Evolutionary conservation across 2,888 invertebrate genomes (phyloP).

Genomic region (Hydriomena furcata): DNA sequence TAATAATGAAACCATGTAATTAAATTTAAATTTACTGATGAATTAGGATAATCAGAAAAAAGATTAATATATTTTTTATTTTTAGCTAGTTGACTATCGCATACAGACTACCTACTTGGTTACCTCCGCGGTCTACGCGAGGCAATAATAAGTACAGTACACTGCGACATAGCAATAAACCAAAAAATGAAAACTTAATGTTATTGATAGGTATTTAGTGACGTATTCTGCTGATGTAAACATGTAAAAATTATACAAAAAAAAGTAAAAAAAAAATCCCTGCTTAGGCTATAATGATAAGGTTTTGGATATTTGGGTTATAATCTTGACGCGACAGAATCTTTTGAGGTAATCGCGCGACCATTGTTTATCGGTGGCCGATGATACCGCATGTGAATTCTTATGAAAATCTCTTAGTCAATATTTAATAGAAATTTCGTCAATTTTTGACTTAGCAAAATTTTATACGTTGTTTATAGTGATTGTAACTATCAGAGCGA

Average conservation of each 20-base stretch:
- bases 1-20: slow-evolving; percentile 77
- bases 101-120: slow-evolving; percentile 68
- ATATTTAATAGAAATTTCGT: slow-evolving; percentile 79
- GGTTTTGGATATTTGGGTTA: slow-evolving; percentile 75
- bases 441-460: slow-evolving; percentile 83
- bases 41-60: slow-evolving; percentile 75
- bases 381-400: slow-evolving; percentile 77
- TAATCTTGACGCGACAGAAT: slow-evolving; percentile 69
- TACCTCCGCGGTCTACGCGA: slow-evolving; percentile 54
- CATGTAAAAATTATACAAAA: slow-evolving; percentile 74
- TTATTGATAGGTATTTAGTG: slow-evolving; percentile 78
- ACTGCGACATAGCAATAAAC: slow-evolving; percentile 81
- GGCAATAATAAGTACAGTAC: slow-evolving; percentile 58
- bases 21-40: slow-evolving; percentile 69
- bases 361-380: slow-evolving; percentile 50
- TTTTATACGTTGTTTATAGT: slow-evolving; percentile 82
- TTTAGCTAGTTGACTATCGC: slow-evolving; percentile 82
- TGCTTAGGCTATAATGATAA: slow-evolving; percentile 79
- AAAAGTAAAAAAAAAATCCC: slow-evolving; percentile 72
- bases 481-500: slow-evolving; percentile 68
- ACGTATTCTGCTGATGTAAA: slow-evolving; percentile 81
- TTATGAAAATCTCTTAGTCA: slow-evolving; percentile 83
- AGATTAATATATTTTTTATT: slow-evolving; percentile 83
- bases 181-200: slow-evolving; percentile 81
- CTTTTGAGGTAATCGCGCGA: slow-evolving; percentile 65